Conservation (phyloP, 2,113 vertebrate genomes). For the Verasper variegatus region DNA sequence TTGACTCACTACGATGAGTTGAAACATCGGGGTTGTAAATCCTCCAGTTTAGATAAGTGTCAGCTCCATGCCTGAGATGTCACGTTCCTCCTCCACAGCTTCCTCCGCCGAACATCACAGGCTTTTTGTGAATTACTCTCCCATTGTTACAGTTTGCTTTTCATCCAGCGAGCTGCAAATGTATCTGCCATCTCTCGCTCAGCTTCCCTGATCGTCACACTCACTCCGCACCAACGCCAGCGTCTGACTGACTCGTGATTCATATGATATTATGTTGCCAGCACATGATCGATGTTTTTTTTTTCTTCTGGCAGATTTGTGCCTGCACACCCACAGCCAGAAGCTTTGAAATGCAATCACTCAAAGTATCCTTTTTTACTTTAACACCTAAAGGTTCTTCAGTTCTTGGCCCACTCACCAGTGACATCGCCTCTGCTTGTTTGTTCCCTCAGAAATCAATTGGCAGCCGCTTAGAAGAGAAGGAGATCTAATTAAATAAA, state of each 20-base stretch:
- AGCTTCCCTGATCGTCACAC: conserved; percentile 38
- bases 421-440: conserved; percentile 34
- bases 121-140: conserved; percentile 64
- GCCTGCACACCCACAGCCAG: conserved; percentile 33
- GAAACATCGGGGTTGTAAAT: background rate
- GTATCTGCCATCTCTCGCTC: conserved; percentile 42
- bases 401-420: conserved; percentile 27
- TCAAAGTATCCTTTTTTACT: conserved; percentile 60
- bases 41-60: conserved; percentile 51
- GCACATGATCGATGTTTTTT: conserved; percentile 40
- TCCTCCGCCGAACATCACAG: conserved; percentile 69
- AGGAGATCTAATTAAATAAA: conserved; percentile 72
- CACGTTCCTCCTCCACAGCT: conserved; percentile 48
- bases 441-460: conserved; percentile 62
- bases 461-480: conserved; percentile 53
- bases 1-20: no score
- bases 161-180: conserved; percentile 50
- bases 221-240: conserved; percentile 48
- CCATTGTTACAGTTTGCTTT: conserved; percentile 68
- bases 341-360: conserved; percentile 62
- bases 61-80: conserved; percentile 59
- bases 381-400: conserved; percentile 55
- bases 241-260: conserved; percentile 56
- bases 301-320: conserved; percentile 45
- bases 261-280: conserved; percentile 41